Percentiles rank a stretch among this genome's conserved stretches.
phyloP scores from a whole-genome alignment of 2,113 vertebrate species.

The Aphyosemion australe region DNA sequence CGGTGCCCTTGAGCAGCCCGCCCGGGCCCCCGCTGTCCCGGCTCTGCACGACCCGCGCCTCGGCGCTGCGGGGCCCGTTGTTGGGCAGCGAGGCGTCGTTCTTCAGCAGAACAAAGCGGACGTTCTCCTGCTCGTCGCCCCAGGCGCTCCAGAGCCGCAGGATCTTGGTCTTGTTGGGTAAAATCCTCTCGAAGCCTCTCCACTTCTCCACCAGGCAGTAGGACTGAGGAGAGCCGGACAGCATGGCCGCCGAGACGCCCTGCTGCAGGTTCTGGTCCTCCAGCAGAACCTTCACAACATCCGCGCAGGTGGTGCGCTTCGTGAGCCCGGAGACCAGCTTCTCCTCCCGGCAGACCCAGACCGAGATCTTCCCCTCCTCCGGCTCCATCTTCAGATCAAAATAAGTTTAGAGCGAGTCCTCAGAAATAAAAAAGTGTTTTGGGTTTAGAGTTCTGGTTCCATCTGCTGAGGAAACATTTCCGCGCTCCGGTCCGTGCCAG shows the following conservation, averaged over 20 bases:
- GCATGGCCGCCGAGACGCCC: slow-evolving; percentile 76
- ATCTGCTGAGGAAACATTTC: background rate
- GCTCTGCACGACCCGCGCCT: slow-evolving; percentile 91
- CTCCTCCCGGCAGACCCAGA: slow-evolving; percentile 96
- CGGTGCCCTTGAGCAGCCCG: slow-evolving; percentile 67
- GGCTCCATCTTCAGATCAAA: slow-evolving; percentile 78
- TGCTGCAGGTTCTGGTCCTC: slow-evolving; percentile 86
- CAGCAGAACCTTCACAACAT: slow-evolving; percentile 89
- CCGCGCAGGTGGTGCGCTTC: slow-evolving; percentile 90
- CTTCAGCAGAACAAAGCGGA: slow-evolving; percentile 92
- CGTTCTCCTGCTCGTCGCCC: slow-evolving; percentile 92
- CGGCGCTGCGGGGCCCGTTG: slow-evolving; percentile 91
- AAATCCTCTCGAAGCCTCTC: slow-evolving; percentile 92
- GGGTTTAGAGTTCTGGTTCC: background rate
- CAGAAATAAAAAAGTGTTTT: background rate
- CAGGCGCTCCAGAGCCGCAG: slow-evolving; percentile 92
- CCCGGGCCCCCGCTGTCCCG: slow-evolving; percentile 80
- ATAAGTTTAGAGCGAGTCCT: slow-evolving; percentile 1
- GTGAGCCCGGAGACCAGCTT: slow-evolving; percentile 93
- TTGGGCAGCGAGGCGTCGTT: slow-evolving; percentile 90
- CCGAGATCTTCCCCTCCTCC: slow-evolving; percentile 88
- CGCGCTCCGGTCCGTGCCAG: too few species aligned
- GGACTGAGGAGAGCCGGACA: slow-evolving; percentile 85
- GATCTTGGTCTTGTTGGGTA: slow-evolving; percentile 93
- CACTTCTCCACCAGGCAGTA: slow-evolving; percentile 98